Evolutionary conservation across 1,140 invertebrate genomes (phyloP).

Genomic region (Hirudo medicinalis): DNA sequence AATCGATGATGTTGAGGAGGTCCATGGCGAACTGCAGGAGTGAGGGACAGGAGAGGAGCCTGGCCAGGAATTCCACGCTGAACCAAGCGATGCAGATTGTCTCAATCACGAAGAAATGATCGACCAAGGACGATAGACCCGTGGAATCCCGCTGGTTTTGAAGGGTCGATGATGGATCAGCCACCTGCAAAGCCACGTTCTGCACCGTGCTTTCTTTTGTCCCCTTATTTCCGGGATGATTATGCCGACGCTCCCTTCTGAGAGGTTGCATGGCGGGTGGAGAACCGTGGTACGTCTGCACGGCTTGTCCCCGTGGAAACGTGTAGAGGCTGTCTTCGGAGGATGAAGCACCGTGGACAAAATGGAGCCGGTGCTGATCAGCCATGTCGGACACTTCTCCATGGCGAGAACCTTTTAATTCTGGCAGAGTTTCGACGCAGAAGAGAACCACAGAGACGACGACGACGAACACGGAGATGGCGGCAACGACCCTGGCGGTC

Average conservation of each 20-base stretch:
- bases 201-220: no score
- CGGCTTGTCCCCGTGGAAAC: no score
- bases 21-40: constrained; percentile 45
- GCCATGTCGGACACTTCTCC: neutral
- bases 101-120: constrained; percentile 37
- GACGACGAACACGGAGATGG: constrained; percentile 98
- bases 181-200: no score
- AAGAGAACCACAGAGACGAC: constrained; percentile 94
- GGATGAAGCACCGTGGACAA: constrained; percentile 20
- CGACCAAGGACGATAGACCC: constrained; percentile 28
- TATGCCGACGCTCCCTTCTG: no score
- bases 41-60: constrained; percentile 35
- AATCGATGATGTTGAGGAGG: constrained; percentile 99
- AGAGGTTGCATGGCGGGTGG: no score
- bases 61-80: constrained; percentile 32
- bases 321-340: constrained; percentile 36
- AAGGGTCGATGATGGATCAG: no score
- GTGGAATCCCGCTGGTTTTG: constrained; percentile 25
- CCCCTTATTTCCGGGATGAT: no score
- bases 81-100: constrained; percentile 43
- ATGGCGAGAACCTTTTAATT: constrained; percentile 25
- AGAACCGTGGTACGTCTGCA: no score
- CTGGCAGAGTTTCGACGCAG: constrained; percentile 92
- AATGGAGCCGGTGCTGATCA: no score
- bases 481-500: constrained; percentile 90